Evolutionary conservation across 2,888 invertebrate genomes (phyloP), one percentile per base, ranked within the genome.

Genomic region (Cosmia trapezina): DNA sequence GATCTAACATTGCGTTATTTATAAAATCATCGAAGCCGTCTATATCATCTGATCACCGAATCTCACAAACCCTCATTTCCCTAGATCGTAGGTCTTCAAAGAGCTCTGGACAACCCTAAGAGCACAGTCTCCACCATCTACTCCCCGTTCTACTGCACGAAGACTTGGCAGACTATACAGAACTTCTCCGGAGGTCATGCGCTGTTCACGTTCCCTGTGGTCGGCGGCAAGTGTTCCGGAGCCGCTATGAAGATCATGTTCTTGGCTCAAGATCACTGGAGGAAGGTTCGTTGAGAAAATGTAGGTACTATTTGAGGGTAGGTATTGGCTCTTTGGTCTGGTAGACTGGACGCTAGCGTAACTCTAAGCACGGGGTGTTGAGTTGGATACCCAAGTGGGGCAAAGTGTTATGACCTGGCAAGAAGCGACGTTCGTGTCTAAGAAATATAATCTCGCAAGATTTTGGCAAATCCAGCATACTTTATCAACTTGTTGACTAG

Each of bases 201-300:
- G 0, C 94, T 99, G 77, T 99, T 99, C 91, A 99, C 99, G 0
- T 99, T 97, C 91, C 99, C 99, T 0, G 97, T 97, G 81, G 96
- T 97, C 0, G 98, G 98, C 0, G 98, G 99, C 12, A 99, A 99
- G 93, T 99, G 99, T 94, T 98, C 99, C 0, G 99, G 99, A 0
- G 99, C 99, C 0, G 99, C 99, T 8, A 99, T 99, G 94, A 99
- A 99, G 95, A 98, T 99, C 81, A 97, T 98, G 94, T 99, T 99
- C 91, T 96, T 99, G 8, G 96, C 98, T 17, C 99, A 99, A 83
- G 98, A 98, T 88, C 98, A 97, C 92, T 97, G 99, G 89, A 96
- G 97, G 89, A 97, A 97, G 94, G 98, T 98, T n/a, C 53, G 77
- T 70, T 45, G 0, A 4, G 3, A 19, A 12, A 28, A 17, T n/a